Base-by-base conservation (phyloP, 2,797 vertebrate species). In the Saxicola maurus region DNA sequence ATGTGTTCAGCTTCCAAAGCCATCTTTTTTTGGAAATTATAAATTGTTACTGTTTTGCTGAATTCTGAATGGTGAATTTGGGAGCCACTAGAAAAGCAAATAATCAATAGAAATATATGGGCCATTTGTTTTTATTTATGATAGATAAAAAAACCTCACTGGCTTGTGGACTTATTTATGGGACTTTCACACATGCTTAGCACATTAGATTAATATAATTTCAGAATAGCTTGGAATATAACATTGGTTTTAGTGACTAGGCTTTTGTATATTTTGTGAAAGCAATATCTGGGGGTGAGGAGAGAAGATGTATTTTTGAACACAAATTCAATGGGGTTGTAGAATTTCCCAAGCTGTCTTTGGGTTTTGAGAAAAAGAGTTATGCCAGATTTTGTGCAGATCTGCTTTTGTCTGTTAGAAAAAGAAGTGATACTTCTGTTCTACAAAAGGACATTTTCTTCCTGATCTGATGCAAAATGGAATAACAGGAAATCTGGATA, bases 61-160 rank as follows among this genome's bases (percentile, higher is more conserved):
- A 30, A 7, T 79, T 86, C 38, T 28, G 40, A 82, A 33, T 82
- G 20, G 35, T 66, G 46, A 65, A 33, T 85, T 85, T 73, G 81
- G 40, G 37, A 84, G 45, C 23, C 23, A 11, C 5, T 24, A 31
- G 15, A 19, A 71, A 65, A 27, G 33, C 31, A 35, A 2, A 4
- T 33, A 69, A 73, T 86, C 48, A 62, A 31, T 48, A 66, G 46
- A 73, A 80, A 80, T 87, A 24, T 40, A 48, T 57, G 19, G 46
- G 6, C 24, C 33, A 30, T 69, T 89, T 92, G 23, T 7, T 79
- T 81, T 85, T 71, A 72, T 82, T 77, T 86, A 73, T 73, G 46
- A 4, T 11, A 71, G 17, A 37, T 66, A 56, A 71, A 77, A 77
- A 77, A 65, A 8, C 27, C 45, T 78, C 31, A 31, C 0, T 74